Percentiles rank a stretch among this genome's conserved stretches.
These are phyloP conservation scores for Orchestia grillus DNA, from an alignment of 1,140 invertebrate species.

Conservation along the genomic window DNA sequence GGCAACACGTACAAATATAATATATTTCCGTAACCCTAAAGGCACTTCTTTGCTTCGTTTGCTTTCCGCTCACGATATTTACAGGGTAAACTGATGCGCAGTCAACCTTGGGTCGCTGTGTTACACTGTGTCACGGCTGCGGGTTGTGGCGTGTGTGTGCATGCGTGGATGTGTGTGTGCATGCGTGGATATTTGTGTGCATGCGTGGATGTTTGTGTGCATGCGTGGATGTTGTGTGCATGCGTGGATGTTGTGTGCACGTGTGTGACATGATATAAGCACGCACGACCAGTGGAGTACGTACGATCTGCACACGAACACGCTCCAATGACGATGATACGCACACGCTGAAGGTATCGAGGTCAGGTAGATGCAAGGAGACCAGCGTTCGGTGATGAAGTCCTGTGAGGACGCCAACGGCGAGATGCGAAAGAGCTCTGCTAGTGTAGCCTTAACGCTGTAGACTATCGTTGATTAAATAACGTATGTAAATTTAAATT, in stretches of 20 bases:
- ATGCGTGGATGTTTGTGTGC: neutral
- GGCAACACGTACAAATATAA: conserved; percentile 45
- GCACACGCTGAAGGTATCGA: neutral
- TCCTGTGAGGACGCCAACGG: neutral
- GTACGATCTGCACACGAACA: neutral
- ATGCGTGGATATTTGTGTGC: neutral
- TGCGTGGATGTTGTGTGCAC: neutral
- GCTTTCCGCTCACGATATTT: conserved; percentile 44
- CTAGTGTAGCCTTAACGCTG: neutral
- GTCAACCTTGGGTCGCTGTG: neutral
- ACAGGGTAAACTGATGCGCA: neutral
- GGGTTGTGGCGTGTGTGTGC: neutral
- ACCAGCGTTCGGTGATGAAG: no score
- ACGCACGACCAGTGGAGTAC: neutral
- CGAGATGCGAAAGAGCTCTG: neutral
- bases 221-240: neutral
- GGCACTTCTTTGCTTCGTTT: conserved; percentile 52
- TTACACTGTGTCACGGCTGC: neutral
- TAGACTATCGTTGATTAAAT: neutral
- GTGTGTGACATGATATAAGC: neutral
- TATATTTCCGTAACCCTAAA: conserved; percentile 52
- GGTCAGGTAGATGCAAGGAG: neutral
- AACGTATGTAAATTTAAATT: neutral
- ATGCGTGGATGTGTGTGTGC: neutral
- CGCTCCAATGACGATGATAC: neutral